Base-by-base conservation (phyloP, 2,888 invertebrate genomes). In the Limenitis camilla region DNA sequence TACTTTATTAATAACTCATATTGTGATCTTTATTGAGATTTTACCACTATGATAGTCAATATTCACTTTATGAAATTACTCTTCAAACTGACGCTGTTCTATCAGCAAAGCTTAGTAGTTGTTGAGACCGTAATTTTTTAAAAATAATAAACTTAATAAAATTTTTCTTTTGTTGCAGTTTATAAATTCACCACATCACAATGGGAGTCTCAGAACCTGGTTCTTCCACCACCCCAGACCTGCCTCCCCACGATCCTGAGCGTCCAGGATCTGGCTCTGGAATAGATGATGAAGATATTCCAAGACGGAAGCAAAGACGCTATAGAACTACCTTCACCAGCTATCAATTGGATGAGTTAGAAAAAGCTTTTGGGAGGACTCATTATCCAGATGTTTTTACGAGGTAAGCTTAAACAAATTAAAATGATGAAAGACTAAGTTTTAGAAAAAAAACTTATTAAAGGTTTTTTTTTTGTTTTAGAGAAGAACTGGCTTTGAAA, bases 311-410 rank as follows among this genome's bases (percentile, higher is more conserved):
- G 76, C 97, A 97, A 78, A 89, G 97, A n/a, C 88, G 97, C 39
- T 97, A 97, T 76, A 88, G 97, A 62, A 97, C 97, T 33, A 97
- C 97, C 38, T 97, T 97, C 78, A 96, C 96, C 27, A 96, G 96
- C 71, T 96, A 94, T 74, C 96, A 98, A 84, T 88, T 98, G 55
- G 98, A 98, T 81, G 98, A 98, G 76, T 86, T 98, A 66, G 98
- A 98, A 82, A 98, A 98, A 76, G 97, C 97, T 0, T 98, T 98
- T 77, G 95, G 97, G n/a, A 92, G 97, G 73, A 98, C 98, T 6
- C 98, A 98, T 81, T 98, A 98, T 79, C 98, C 98, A 40, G 98
- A 98, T 81, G 98, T 98, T 5, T 98, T 98, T 85, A 98, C 98
- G 33, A 94, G 96, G 96, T 96, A 73, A 79, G 82, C 10, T 19